A percentile compares a stretch with the other conserved stretches of the same genome.
Evolutionary conservation across 1,140 invertebrate species (phyloP).

Genomic region (Stenopsyche tienmushanensis): DNA sequence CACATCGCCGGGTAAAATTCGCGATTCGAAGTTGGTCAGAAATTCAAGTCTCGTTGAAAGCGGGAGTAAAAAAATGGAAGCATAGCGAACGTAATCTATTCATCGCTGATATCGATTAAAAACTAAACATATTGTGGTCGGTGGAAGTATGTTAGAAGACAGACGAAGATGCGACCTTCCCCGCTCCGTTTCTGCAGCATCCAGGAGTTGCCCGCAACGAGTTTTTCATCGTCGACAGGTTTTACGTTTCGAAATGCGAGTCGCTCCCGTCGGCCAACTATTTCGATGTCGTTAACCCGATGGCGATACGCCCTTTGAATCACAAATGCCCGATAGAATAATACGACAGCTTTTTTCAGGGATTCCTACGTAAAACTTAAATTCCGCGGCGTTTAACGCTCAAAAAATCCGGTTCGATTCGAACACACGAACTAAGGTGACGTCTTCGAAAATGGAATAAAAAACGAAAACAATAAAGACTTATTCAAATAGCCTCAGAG

Average conservation of each 20-base stretch:
- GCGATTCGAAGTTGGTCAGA: neutral
- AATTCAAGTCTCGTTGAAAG: too few relatives aligned
- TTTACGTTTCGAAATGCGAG: conserved; percentile 25
- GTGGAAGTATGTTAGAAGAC: conserved; percentile 15
- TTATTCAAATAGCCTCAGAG: too few relatives aligned
- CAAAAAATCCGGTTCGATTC: neutral
- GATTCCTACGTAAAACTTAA: conserved; percentile 6
- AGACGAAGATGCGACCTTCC: conserved; percentile 25
- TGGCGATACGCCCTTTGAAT: conserved; percentile 28
- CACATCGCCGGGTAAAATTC: neutral
- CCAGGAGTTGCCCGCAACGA: conserved; percentile 21
- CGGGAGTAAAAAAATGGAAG: neutral
- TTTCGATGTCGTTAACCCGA: conserved; percentile 25
- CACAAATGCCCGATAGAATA: conserved; percentile 29
- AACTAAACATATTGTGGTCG: neutral
- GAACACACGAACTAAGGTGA: neutral
- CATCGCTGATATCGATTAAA: neutral
- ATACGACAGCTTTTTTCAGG: conserved; percentile 26
- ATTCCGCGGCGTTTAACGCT: neutral
- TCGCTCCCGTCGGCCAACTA: conserved; percentile 1
- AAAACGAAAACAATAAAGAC: too few relatives aligned
- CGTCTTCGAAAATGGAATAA: too few relatives aligned
- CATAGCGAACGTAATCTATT: neutral
- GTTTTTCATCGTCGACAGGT: conserved; percentile 29
- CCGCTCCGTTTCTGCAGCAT: conserved; percentile 8